Percentiles rank a stretch among this genome's conserved stretches.
Evolutionary conservation across 2,797 vertebrate species (phyloP).

Genomic region (Luscinia megarhynchos): DNA sequence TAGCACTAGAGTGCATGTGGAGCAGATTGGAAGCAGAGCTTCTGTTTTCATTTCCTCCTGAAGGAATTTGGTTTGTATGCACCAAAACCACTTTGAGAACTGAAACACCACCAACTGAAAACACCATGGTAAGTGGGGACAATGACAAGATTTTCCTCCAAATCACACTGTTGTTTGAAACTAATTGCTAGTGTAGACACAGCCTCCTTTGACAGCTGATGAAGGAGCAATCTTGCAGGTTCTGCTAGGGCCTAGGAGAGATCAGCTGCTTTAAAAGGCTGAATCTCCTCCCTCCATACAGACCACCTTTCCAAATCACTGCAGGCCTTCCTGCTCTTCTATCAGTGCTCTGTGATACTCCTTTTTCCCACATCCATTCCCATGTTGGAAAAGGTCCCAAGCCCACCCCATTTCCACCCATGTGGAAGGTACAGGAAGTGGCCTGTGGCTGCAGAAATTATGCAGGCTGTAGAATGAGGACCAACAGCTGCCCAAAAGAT

Average conservation of each 20-base stretch:
- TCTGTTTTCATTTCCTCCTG: conserved; percentile 19
- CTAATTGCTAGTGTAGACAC: background rate
- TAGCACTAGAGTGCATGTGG: background rate
- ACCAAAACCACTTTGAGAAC: conserved; percentile 10
- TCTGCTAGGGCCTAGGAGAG: background rate
- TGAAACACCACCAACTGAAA: conserved; percentile 32
- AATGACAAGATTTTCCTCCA: conserved; percentile 20
- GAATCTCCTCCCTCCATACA: background rate
- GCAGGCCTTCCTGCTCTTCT: background rate
- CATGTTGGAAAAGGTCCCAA: background rate
- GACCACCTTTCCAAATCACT: background rate
- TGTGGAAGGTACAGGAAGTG: background rate
- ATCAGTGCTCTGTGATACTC: background rate
- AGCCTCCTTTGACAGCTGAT: background rate
- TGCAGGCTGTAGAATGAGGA: background rate
- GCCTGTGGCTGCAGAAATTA: background rate
- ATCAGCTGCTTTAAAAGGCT: background rate
- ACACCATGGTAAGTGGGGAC: conserved; percentile 5
- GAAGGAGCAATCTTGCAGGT: background rate
- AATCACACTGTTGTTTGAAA: background rate
- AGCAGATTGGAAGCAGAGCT: conserved; percentile 21
- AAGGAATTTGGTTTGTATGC: conserved; percentile 16
- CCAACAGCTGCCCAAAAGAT: background rate
- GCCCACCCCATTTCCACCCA: background rate
- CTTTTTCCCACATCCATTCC: background rate